These are phyloP conservation scores for Noctua comes DNA, from an alignment of 2,888 invertebrate species.

Conservation along the genomic window DNA sequence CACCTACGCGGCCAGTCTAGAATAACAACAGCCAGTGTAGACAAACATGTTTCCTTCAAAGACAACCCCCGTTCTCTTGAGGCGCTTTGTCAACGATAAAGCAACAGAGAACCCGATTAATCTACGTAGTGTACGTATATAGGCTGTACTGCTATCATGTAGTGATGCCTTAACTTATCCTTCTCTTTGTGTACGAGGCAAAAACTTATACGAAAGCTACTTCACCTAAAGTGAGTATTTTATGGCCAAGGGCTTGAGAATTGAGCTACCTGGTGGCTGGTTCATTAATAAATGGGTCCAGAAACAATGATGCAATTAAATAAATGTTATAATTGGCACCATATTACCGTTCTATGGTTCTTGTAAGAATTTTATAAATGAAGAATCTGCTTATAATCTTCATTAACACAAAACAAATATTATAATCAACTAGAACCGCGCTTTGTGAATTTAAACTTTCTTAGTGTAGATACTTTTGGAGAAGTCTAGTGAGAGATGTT, in stretches of 20 bases:
- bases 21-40: slow-evolving; percentile 27
- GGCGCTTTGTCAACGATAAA: slow-evolving; percentile 6
- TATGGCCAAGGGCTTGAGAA: neutral
- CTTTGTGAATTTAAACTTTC: neutral
- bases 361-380: neutral
- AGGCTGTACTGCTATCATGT: neutral
- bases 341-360: neutral
- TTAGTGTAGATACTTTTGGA: neutral
- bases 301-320: neutral
- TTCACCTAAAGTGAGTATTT: neutral
- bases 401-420: neutral
- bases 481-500: neutral
- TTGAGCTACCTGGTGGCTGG: neutral
- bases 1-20: neutral
- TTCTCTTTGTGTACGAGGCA: neutral
- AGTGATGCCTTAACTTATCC: neutral
- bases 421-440: neutral
- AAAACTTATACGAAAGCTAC: neutral
- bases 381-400: neutral
- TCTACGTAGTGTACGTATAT: slow-evolving; percentile 7
- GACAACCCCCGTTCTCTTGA: slow-evolving; percentile 24
- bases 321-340: neutral
- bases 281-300: neutral
- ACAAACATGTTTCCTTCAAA: slow-evolving; percentile 41
- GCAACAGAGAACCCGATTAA: slow-evolving; percentile 7